Conservation (phyloP, 2,113 vertebrate species). For the Falco punctatus region DNA sequence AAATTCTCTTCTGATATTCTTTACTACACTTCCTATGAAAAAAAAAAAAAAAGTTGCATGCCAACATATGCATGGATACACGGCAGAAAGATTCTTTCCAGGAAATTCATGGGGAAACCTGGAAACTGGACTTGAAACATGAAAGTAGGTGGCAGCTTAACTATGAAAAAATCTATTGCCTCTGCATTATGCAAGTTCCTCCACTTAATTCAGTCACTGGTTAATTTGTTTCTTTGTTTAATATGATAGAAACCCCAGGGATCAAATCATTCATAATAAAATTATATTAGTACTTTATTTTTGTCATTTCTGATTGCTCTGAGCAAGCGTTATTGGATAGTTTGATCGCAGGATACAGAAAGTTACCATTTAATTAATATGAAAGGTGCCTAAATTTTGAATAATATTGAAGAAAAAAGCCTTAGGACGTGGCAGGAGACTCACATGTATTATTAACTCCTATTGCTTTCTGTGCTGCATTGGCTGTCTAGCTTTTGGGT, state of each 20-base stretch:
- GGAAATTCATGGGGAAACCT: not conserved
- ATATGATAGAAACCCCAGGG: slow-evolving; percentile 69
- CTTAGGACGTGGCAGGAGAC: slow-evolving; percentile 38
- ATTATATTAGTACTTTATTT: slow-evolving; percentile 69
- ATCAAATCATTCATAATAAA: slow-evolving; percentile 67
- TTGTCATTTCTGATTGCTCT: slow-evolving; percentile 64
- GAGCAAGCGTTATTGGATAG: slow-evolving; percentile 61
- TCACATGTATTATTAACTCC: slow-evolving; percentile 44
- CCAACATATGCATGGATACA: not conserved
- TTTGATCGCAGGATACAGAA: slow-evolving; percentile 57
- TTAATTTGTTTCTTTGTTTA: slow-evolving; percentile 73
- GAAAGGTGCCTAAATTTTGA: slow-evolving; percentile 64
- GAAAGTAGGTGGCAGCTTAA: slow-evolving; percentile 26
- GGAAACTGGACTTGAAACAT: slow-evolving; percentile 4
- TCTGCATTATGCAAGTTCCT: slow-evolving; percentile 45
- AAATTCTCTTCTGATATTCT: not conserved
- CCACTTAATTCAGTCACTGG: slow-evolving; percentile 62
- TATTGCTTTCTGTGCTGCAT: not conserved
- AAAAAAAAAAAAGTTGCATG: not conserved
- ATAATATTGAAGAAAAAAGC: slow-evolving; percentile 57
- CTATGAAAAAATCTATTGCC: slow-evolving; percentile 45
- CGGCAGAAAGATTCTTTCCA: not conserved
- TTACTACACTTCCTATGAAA: not conserved
- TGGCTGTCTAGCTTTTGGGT: slow-evolving; percentile 29
- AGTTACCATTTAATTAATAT: slow-evolving; percentile 70